Conservation (phyloP, 2,888 invertebrate species). For the Drosophila koepferae region DNA sequence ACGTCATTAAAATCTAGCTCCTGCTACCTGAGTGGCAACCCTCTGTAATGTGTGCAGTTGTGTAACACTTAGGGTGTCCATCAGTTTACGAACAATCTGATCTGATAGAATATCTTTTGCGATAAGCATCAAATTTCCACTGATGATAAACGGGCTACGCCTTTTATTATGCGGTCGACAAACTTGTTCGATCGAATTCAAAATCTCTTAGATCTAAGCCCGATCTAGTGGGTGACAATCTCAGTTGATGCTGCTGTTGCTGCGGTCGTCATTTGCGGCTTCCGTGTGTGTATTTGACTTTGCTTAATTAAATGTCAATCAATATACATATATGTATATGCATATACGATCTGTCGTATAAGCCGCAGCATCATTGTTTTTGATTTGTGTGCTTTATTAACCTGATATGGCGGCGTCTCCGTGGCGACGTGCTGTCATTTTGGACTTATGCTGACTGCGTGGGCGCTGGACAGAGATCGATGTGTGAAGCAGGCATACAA, state of each 20-base stretch:
- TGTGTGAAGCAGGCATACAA: conserved; percentile 19
- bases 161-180: conserved; percentile 68
- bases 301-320: conserved; percentile 81
- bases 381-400: conserved; percentile 76
- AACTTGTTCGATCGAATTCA: conserved; percentile 63
- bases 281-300: conserved; percentile 73
- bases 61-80: conserved; percentile 29
- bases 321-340: conserved; percentile 24
- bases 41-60: conserved; percentile 20
- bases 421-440: conserved; percentile 59
- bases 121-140: conserved; percentile 78
- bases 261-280: conserved; percentile 58
- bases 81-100: conserved; percentile 49
- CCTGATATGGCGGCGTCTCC: conserved; percentile 69
- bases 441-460: conserved; percentile 61
- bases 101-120: conserved; percentile 67
- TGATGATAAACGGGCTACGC: conserved; percentile 70
- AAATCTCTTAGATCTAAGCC: conserved; percentile 44
- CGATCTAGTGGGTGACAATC: conserved; percentile 65
- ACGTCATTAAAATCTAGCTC: not conserved
- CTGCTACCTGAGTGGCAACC: conserved; percentile 21
- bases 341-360: conserved; percentile 23
- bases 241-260: conserved; percentile 17
- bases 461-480: conserved; percentile 62
- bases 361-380: conserved; percentile 63